These are phyloP conservation scores for Girardia tigrina DNA, from an alignment of 2,888 invertebrate species.

Conservation along the genomic window DNA sequence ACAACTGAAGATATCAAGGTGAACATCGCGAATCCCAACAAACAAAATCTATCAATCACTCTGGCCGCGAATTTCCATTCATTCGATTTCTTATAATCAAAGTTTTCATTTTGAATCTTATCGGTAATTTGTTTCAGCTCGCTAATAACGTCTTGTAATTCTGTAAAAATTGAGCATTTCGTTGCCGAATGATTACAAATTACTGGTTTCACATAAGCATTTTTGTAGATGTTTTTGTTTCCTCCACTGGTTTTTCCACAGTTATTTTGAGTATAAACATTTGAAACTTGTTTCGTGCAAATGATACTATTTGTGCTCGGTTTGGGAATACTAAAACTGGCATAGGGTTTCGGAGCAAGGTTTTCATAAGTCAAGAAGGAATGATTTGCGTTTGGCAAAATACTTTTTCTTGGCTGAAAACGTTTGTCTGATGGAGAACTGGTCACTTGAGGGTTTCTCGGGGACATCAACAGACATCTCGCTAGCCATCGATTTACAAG, in stretches of 20 bases:
- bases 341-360: not conserved
- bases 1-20: not conserved
- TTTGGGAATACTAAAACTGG: not conserved
- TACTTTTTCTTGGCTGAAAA: not conserved
- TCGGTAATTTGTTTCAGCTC: conserved; percentile 4
- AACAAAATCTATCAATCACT: conserved; percentile 5
- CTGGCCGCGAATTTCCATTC: not conserved
- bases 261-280: not conserved
- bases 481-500: not conserved
- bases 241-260: not conserved
- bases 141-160: not conserved
- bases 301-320: not conserved
- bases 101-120: not conserved
- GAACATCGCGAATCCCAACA: not conserved
- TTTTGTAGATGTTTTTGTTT: not conserved
- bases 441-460: not conserved
- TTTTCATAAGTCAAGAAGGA: not conserved
- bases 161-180: conserved; percentile 5
- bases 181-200: conserved; percentile 10
- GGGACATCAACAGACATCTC: not conserved
- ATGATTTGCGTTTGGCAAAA: not conserved
- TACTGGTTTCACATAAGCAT: not conserved
- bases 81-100: not conserved
- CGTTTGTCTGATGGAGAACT: not conserved
- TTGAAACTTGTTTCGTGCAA: not conserved